Conservation (phyloP, 2,888 invertebrate species). For the Villa cingulata region DNA sequence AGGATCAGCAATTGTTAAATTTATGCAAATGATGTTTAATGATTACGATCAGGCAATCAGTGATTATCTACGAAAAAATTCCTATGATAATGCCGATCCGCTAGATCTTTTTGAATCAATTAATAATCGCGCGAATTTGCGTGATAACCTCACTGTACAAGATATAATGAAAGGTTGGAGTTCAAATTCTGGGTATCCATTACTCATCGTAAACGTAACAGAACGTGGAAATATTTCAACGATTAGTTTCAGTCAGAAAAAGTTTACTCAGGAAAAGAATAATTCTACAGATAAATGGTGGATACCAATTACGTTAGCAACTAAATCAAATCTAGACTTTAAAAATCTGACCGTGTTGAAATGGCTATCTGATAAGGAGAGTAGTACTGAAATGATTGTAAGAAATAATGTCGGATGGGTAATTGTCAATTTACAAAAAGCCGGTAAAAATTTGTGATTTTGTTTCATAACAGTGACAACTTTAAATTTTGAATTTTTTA, state of each 20-base stretch:
- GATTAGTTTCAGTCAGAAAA: slow-evolving; percentile 1
- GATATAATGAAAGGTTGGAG: slow-evolving; percentile 7
- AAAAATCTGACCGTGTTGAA: background rate
- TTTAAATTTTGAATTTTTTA: background rate
- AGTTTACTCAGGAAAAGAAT: background rate
- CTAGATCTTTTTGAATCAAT: slow-evolving; percentile 1
- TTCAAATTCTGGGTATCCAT: slow-evolving; percentile 3
- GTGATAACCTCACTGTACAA: background rate
- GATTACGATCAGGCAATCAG: slow-evolving; percentile 3
- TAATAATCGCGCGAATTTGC: background rate
- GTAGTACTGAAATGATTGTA: background rate
- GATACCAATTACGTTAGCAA: slow-evolving; percentile 5
- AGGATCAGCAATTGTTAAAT: slow-evolving; percentile 6
- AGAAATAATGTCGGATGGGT: slow-evolving; percentile 1
- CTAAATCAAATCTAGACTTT: background rate
- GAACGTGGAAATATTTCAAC: background rate
- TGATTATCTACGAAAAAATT: slow-evolving; percentile 1
- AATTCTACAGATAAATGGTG: slow-evolving; percentile 4
- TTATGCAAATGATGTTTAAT: slow-evolving; percentile 3
- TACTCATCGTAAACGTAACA: slow-evolving; percentile 1
- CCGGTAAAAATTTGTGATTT: background rate
- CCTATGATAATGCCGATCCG: background rate
- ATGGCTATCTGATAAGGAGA: slow-evolving; percentile 1
- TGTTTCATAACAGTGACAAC: background rate
- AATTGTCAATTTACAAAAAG: slow-evolving; percentile 1